Evolutionary conservation across 2,113 vertebrate genomes (phyloP).

Genomic region (Sorex araneus): DNA sequence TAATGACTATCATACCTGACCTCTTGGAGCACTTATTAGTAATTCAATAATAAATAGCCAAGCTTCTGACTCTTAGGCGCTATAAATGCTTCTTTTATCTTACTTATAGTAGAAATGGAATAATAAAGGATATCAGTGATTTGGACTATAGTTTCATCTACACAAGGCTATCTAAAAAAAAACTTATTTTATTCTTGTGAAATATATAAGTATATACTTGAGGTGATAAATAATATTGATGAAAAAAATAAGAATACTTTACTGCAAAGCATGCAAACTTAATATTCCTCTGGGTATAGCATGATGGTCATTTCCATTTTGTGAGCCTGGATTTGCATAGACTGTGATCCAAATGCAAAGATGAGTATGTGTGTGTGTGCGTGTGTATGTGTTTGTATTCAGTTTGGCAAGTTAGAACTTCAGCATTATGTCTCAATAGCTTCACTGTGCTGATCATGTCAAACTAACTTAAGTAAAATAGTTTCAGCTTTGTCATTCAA

Average conservation of each 20-base stretch:
- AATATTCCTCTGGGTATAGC: slow-evolving; percentile 56
- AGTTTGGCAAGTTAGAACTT: neutral
- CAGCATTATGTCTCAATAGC: neutral
- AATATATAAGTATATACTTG: neutral
- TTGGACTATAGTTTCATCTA: slow-evolving; percentile 12
- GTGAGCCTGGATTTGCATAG: slow-evolving; percentile 5
- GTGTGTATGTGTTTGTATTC: no score
- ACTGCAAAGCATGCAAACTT: slow-evolving; percentile 65
- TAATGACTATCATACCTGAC: slow-evolving; percentile 13
- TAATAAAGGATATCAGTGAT: neutral
- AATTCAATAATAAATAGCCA: neutral
- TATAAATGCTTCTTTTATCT: neutral
- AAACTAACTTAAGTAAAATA: slow-evolving; percentile 31
- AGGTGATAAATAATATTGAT: slow-evolving; percentile 1
- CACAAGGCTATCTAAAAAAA: slow-evolving; percentile 34
- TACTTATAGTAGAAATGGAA: neutral
- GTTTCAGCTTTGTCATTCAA: neutral
- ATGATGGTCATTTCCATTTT: slow-evolving; percentile 55
- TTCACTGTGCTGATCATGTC: neutral
- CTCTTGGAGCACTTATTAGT: slow-evolving; percentile 3
- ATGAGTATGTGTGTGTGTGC: no score
- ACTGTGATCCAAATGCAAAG: neutral
- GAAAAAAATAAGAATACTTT: slow-evolving; percentile 27
- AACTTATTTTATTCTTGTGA: slow-evolving; percentile 30
- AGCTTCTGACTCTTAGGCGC: neutral